Percentiles rank a stretch among this genome's conserved stretches.
These are phyloP conservation scores for Sorex araneus DNA, from an alignment of 2,113 vertebrate genomes.

Conservation along the genomic window DNA sequence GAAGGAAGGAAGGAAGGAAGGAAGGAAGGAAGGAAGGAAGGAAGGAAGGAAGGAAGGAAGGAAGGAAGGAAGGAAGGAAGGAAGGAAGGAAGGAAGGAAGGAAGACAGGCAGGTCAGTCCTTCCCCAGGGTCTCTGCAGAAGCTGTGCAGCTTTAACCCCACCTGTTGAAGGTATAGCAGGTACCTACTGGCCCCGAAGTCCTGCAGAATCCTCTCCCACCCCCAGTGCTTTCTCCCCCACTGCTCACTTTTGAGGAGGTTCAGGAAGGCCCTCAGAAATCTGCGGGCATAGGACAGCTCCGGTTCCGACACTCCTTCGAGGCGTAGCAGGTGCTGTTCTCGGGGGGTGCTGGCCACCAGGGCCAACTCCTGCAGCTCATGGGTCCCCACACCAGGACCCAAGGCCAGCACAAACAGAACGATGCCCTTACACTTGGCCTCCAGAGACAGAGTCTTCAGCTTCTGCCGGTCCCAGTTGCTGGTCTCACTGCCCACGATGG, in stretches of 20 bases:
- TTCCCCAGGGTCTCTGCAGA: background rate
- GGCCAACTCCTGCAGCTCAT: constrained; percentile 88
- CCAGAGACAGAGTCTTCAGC: constrained; percentile 86
- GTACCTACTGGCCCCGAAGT: background rate
- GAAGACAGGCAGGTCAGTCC: background rate
- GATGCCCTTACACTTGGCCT: constrained; percentile 92
- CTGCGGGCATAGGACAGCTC: constrained; percentile 89
- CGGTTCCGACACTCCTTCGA: constrained; percentile 78
- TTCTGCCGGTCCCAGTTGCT: constrained; percentile 87
- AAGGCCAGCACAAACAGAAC: constrained; percentile 91
- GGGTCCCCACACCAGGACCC: constrained; percentile 83
- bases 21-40: too few relatives aligned
- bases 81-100: background rate
- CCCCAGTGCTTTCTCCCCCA: background rate
- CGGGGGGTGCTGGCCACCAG: constrained; percentile 88
- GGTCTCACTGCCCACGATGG: constrained; percentile 89
- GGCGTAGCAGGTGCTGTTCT: constrained; percentile 91
- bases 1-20: too few relatives aligned
- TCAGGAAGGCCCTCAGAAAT: constrained; percentile 92
- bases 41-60: too few relatives aligned
- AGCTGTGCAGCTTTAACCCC: background rate
- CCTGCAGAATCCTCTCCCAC: background rate
- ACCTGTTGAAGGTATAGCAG: background rate
- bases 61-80: background rate
- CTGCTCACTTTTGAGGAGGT: constrained; percentile 91